These are phyloP conservation scores for Craseonycteris thonglongyai DNA, from an alignment of 2,113 vertebrate species.

Conservation along the genomic window DNA sequence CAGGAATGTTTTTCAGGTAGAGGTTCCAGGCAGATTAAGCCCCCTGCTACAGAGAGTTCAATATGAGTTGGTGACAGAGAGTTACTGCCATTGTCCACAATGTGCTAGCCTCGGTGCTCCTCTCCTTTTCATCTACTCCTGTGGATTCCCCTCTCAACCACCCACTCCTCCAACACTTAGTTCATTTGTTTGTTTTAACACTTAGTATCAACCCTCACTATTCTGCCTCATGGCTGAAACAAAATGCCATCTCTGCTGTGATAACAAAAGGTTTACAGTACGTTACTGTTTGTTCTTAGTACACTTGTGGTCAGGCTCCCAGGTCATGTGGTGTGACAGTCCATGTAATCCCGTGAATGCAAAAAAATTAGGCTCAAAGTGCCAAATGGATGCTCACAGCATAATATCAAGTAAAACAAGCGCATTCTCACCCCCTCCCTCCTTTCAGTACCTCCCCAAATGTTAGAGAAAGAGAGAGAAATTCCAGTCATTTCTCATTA, in stretches of 20 bases:
- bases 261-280: slow-evolving; percentile 84
- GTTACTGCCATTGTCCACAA: fast-evolving
- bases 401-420: slow-evolving; percentile 84
- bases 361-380: slow-evolving; percentile 83
- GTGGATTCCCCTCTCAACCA: neutral
- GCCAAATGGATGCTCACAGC: slow-evolving; percentile 79
- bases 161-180: neutral
- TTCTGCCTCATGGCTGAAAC: slow-evolving; percentile 50
- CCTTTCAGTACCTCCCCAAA: slow-evolving; percentile 67
- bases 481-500: slow-evolving; percentile 89
- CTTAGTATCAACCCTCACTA: neutral
- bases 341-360: slow-evolving; percentile 89
- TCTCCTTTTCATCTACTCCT: fast-evolving
- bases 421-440: slow-evolving; percentile 65
- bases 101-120: fast-evolving
- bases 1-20: neutral
- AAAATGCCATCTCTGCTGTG: slow-evolving; percentile 77
- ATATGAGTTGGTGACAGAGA: neutral
- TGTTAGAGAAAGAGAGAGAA: slow-evolving; percentile 83
- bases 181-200: neutral
- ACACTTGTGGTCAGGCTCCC: slow-evolving; percentile 80
- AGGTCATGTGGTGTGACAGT: slow-evolving; percentile 87
- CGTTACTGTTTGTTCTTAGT: slow-evolving; percentile 78
- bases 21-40: neutral
- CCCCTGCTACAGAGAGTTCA: neutral